Percentiles rank a stretch among this genome's conserved stretches.
Conservation (phyloP, 2,797 vertebrate species). For the Spatula clypeata region DNA sequence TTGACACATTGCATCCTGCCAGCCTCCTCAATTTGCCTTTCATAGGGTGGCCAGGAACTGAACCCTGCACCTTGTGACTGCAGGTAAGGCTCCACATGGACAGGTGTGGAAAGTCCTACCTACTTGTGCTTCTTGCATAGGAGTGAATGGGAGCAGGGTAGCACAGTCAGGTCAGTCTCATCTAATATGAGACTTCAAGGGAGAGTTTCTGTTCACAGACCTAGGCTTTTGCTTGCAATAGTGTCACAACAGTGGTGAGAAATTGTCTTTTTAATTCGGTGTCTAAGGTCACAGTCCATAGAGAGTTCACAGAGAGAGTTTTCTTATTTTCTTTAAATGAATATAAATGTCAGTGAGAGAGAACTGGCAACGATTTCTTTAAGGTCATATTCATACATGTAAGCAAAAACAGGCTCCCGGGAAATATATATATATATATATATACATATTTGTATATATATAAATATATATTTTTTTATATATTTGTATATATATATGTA, state of each 20-base stretch:
- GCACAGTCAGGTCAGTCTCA: not conserved
- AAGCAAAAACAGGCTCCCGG: not conserved
- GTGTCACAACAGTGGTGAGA: not conserved
- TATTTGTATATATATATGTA: no score
- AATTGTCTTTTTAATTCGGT: not conserved
- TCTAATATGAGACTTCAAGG: not conserved
- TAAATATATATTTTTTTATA: no score
- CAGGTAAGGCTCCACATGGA: not conserved
- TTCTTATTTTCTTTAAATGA: not conserved
- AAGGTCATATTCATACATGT: not conserved
- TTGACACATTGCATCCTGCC: not conserved
- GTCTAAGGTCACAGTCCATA: not conserved
- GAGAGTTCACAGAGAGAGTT: not conserved
- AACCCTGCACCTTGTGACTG: not conserved
- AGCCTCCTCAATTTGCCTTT: conserved; percentile 32
- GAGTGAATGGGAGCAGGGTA: not conserved
- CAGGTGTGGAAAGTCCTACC: fast-evolving
- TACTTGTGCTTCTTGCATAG: not conserved
- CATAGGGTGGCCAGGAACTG: not conserved
- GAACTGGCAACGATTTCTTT: not conserved
- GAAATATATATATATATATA: no score
- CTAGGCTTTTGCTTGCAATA: not conserved
- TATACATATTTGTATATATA: no score
- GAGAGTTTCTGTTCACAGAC: not conserved
- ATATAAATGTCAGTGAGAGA: not conserved